Conservation (phyloP, 1,140 invertebrate species). For the Macrosteles quadrilineatus region DNA sequence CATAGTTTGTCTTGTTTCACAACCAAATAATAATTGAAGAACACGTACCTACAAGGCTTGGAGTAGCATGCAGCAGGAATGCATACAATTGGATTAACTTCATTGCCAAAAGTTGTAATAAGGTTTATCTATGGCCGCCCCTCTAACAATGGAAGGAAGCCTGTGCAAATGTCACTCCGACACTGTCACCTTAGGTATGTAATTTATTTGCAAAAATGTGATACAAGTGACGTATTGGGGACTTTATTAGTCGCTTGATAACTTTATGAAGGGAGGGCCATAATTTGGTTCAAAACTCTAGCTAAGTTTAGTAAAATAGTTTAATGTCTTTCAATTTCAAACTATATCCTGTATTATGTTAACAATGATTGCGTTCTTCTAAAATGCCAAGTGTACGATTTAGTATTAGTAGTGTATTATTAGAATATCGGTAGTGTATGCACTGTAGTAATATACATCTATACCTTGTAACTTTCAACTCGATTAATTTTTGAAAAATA, state of each 20-base stretch:
- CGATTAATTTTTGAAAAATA: too few species aligned
- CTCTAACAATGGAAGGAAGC: constrained; percentile 10
- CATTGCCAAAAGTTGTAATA: constrained; percentile 4
- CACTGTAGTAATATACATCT: too few species aligned
- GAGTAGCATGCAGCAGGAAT: not conserved
- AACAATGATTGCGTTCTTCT: too few species aligned
- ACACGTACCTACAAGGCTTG: not conserved
- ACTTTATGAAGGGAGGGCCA: too few species aligned
- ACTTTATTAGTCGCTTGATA: too few species aligned
- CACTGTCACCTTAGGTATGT: constrained; percentile 4
- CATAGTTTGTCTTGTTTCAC: too few species aligned
- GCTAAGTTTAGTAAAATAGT: not conserved
- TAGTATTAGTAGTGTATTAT: too few species aligned
- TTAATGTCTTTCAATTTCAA: not conserved
- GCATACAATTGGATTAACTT: constrained; percentile 10
- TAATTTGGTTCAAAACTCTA: not conserved
- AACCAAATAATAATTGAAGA: not conserved
- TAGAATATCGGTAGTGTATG: too few species aligned
- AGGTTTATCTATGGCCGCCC: not conserved
- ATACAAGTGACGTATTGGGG: not conserved
- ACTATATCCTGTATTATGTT: too few species aligned
- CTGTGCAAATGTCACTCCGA: constrained; percentile 1
- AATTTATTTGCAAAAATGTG: constrained; percentile 3
- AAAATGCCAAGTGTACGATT: too few species aligned
- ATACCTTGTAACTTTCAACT: too few species aligned